Conservation (phyloP, 2,797 vertebrate species). For the Hydrolagus colliei region DNA sequence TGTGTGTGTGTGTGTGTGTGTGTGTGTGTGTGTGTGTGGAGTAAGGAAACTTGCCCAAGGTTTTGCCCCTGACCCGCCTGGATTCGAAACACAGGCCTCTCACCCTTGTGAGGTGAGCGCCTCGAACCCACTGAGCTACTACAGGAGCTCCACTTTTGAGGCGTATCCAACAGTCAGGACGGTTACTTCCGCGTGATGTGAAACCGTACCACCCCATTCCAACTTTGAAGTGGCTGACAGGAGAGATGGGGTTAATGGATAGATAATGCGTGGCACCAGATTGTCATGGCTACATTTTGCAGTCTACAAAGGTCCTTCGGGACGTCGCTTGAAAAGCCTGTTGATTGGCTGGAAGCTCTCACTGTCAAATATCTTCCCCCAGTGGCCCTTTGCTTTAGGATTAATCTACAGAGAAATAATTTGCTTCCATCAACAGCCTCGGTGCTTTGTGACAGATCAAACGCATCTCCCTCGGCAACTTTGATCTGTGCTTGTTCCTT, state of each 20-base stretch:
- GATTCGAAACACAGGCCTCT: too few relatives aligned
- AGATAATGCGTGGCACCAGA: conserved; percentile 25
- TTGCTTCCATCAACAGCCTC: conserved; percentile 35
- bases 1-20: too few relatives aligned
- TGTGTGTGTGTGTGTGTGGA: too few relatives aligned
- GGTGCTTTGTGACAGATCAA: conserved; percentile 36
- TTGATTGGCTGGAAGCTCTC: conserved; percentile 32
- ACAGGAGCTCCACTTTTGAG: too few relatives aligned
- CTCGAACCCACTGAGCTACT: too few relatives aligned
- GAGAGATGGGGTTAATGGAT: conserved; percentile 32
- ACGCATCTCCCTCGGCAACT: conserved; percentile 34
- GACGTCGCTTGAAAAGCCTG: conserved; percentile 30
- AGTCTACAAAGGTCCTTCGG: conserved; percentile 31
- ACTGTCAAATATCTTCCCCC: conserved; percentile 28
- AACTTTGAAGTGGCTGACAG: conserved; percentile 10
- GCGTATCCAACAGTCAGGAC: neutral
- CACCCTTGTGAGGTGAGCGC: too few relatives aligned
- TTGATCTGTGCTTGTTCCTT: conserved; percentile 35
- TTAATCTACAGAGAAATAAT: conserved; percentile 34
- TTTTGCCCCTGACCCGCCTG: too few relatives aligned
- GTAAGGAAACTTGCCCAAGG: too few relatives aligned
- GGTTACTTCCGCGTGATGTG: too few relatives aligned
- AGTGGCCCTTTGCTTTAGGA: conserved; percentile 29
- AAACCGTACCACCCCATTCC: neutral
- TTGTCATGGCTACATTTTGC: conserved; percentile 34